Conservation (phyloP, 2,888 invertebrate species). For the Synanthedon tipuliformis region DNA sequence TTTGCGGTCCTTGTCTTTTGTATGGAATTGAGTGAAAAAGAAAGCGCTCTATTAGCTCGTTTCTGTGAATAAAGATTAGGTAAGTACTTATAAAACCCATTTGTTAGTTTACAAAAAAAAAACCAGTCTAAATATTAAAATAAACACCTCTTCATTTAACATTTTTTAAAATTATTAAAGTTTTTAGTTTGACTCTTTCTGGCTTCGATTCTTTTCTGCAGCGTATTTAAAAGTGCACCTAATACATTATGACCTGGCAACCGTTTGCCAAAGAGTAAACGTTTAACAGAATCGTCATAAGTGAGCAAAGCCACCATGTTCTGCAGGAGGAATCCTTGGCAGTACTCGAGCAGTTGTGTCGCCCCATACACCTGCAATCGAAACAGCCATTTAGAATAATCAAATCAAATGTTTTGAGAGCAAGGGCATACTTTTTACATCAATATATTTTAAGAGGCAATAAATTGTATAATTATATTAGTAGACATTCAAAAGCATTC, state of each 20-base stretch:
- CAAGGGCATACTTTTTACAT: too few relatives aligned
- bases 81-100: too few relatives aligned
- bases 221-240: constrained; percentile 80
- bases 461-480: neutral
- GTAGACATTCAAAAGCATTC: neutral
- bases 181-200: constrained; percentile 61
- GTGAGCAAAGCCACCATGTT: constrained; percentile 95
- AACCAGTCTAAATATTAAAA: too few relatives aligned
- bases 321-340: constrained; percentile 90
- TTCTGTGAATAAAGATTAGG: too few relatives aligned
- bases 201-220: constrained; percentile 84
- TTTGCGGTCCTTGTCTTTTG: too few relatives aligned
- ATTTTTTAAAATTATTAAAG: neutral
- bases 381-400: too few relatives aligned
- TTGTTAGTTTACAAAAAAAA: too few relatives aligned
- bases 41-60: too few relatives aligned
- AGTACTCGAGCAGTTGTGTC: constrained; percentile 86
- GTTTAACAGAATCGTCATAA: constrained; percentile 90
- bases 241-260: constrained; percentile 91
- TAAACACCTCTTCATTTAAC: too few relatives aligned
- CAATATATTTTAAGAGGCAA: neutral
- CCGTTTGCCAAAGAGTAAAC: constrained; percentile 88
- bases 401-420: too few relatives aligned
- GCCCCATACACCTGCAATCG: constrained; percentile 83
- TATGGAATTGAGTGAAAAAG: too few relatives aligned